These are phyloP conservation scores for Drymodes brunneopygia DNA, from an alignment of 2,113 vertebrate genomes.

Conservation along the genomic window DNA sequence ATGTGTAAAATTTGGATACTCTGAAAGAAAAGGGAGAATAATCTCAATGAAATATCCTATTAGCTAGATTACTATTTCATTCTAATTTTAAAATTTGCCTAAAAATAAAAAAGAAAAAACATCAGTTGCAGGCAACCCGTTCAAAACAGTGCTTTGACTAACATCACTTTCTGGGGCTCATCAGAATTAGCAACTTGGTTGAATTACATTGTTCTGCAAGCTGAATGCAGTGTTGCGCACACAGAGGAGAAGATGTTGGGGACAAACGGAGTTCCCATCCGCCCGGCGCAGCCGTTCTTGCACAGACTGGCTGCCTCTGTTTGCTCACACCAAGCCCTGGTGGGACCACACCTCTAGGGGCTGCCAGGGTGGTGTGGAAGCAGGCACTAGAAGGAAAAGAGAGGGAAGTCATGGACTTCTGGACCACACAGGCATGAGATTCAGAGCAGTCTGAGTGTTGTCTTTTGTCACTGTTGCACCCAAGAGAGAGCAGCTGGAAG, in stretches of 20 bases:
- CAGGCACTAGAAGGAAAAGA: rapidly evolving
- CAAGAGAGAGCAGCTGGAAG: rapidly evolving
- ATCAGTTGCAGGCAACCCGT: neutral
- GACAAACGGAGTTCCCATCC: neutral
- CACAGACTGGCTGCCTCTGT: rapidly evolving
- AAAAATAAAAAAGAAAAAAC: neutral
- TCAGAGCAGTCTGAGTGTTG: neutral
- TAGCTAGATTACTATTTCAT: neutral
- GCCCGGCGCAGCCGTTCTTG: rapidly evolving
- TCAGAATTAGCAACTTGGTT: neutral
- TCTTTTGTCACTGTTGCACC: neutral
- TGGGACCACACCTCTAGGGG: rapidly evolving
- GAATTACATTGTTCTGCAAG: neutral
- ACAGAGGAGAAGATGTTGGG: neutral
- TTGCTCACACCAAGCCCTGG: rapidly evolving
- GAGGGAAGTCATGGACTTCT: rapidly evolving
- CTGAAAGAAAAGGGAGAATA: neutral
- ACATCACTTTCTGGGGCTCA: neutral
- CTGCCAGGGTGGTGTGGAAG: neutral
- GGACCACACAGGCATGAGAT: neutral
- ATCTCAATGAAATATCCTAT: neutral
- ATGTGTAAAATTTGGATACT: neutral
- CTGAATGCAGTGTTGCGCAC: neutral
- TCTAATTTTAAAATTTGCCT: neutral
- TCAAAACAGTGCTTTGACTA: neutral